Conservation (phyloP, 2,113 vertebrate genomes). For the Eclectus roratus region DNA sequence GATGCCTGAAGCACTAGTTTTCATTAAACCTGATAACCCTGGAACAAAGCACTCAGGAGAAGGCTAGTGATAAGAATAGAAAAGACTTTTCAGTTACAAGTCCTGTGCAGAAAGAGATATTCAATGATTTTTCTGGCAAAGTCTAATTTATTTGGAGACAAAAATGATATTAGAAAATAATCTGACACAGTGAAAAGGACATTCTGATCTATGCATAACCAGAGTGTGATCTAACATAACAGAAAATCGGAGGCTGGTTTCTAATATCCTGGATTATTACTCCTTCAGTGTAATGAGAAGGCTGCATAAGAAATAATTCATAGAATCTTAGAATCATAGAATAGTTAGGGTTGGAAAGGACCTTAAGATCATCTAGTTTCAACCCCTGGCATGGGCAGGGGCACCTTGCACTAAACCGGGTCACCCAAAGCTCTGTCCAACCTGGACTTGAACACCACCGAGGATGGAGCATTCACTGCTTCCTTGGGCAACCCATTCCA, state of each 20-base stretch:
- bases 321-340: neutral
- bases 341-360: neutral
- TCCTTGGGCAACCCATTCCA: too few relatives aligned
- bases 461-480: too few relatives aligned
- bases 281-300: neutral
- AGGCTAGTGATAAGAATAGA: neutral
- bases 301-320: neutral
- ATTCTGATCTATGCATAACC: neutral
- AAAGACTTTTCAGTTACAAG: neutral
- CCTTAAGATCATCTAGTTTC: neutral
- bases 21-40: constrained; percentile 8
- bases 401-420: too few relatives aligned
- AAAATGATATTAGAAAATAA: neutral
- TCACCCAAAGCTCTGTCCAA: too few relatives aligned
- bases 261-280: neutral
- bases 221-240: neutral
- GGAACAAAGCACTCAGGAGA: neutral
- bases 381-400: neutral
- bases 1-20: neutral
- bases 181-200: neutral
- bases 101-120: neutral
- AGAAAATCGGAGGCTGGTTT: neutral
- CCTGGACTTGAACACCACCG: too few relatives aligned
- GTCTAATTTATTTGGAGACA: neutral
- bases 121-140: neutral